Evolutionary conservation across 2,797 vertebrate species (phyloP).

Genomic region (Neosilurus hyrtlii): DNA sequence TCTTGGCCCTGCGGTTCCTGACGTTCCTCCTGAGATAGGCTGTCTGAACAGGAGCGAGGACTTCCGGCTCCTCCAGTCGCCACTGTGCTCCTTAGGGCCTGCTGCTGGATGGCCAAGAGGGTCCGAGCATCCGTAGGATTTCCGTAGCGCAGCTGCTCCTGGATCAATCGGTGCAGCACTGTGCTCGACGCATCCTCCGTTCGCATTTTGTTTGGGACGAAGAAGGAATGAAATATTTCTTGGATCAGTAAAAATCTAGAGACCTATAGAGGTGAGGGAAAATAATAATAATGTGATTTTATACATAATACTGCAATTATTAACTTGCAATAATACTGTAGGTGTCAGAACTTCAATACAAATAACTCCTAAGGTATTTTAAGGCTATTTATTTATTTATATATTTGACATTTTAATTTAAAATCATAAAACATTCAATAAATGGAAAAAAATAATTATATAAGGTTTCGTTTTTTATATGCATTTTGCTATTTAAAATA

Average conservation of each 20-base stretch:
- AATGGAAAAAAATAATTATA: background rate
- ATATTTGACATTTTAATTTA: background rate
- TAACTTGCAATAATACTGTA: background rate
- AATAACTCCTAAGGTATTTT: background rate
- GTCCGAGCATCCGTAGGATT: constrained; percentile 89
- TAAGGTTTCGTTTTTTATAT: background rate
- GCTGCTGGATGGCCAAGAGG: constrained; percentile 90
- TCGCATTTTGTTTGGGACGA: constrained; percentile 74
- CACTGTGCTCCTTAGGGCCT: constrained; percentile 77
- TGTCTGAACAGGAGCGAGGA: constrained; percentile 86
- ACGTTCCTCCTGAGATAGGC: constrained; percentile 86
- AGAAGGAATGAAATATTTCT: background rate
- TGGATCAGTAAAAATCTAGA: background rate
- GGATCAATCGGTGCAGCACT: constrained; percentile 94
- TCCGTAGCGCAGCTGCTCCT: constrained; percentile 93
- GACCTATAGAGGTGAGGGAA: background rate
- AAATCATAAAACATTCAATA: background rate
- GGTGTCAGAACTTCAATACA: background rate
- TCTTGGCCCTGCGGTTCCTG: constrained; percentile 99
- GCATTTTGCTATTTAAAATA: background rate
- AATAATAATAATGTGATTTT: too few relatives aligned
- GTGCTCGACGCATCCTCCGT: constrained; percentile 91
- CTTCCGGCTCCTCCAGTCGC: constrained; percentile 79
- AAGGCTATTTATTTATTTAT: too few relatives aligned
- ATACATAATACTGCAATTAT: background rate